Percentiles rank a stretch among this genome's conserved stretches.
phyloP scores from a whole-genome alignment of 2,888 invertebrate genomes.

The Caenorhabditis plicata region DNA sequence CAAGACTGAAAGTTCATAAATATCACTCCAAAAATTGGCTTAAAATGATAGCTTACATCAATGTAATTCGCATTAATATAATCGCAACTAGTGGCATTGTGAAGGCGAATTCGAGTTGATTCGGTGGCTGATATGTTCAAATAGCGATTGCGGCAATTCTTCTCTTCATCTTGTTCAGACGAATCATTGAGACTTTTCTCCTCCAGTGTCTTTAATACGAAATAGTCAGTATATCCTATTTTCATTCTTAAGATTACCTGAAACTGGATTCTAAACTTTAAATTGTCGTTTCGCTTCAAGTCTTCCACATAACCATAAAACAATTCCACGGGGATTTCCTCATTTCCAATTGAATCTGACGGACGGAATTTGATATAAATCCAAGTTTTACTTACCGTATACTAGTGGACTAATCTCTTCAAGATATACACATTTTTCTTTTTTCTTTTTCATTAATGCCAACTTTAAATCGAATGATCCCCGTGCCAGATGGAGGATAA shows the following conservation, averaged over 20 bases:
- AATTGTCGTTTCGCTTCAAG: conserved; percentile 47
- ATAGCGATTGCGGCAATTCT: conserved; percentile 42
- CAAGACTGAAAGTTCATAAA: conserved; percentile 40
- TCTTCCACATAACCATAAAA: conserved; percentile 62
- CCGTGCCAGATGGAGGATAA: conserved; percentile 44
- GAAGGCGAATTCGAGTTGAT: conserved; percentile 51
- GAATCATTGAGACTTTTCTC: conserved; percentile 3
- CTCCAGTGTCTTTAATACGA: too few relatives aligned
- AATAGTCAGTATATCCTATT: too few relatives aligned
- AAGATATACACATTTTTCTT: conserved; percentile 49
- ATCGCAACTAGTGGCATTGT: conserved; percentile 37
- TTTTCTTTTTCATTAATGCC: conserved; percentile 50
- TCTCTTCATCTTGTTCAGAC: conserved; percentile 14
- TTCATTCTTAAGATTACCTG: too few relatives aligned
- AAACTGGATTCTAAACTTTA: conserved; percentile 54
- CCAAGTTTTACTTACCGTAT: conserved; percentile 44
- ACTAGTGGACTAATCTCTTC: conserved; percentile 57
- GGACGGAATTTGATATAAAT: background rate
- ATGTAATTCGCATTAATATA: conserved; percentile 53
- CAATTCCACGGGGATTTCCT: conserved; percentile 54
- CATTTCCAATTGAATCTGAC: conserved; percentile 45
- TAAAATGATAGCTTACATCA: conserved; percentile 34
- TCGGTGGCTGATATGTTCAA: conserved; percentile 60
- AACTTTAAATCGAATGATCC: conserved; percentile 46
- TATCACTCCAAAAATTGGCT: background rate